Base-by-base conservation (phyloP, 2,113 vertebrate species). In the Phaethornis superciliosus region DNA sequence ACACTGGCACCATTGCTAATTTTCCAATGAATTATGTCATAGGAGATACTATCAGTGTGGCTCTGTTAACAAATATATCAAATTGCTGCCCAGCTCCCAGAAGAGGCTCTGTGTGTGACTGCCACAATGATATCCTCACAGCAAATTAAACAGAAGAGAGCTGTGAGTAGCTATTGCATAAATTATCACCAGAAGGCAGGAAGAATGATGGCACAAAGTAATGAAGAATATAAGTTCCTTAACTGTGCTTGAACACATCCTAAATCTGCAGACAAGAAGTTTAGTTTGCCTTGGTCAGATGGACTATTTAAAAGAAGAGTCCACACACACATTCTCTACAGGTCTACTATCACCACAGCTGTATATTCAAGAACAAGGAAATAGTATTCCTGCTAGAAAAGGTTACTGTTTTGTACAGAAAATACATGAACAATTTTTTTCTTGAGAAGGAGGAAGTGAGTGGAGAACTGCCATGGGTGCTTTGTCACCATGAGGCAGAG, bases 161-260 rank as follows among this genome's bases (percentile, higher is more conserved):
- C 67, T 85, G 28, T 1, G 9, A 76, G 65, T 21, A 44, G 62
- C 60, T 55, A 37, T 2, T 82, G 58, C 46, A 77, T 65, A 82
- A 79, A 88, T 90, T 80, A 94, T 70, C 60, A n/a, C 42, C 62
- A n/a, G 20, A 14, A 44, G 76, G 80, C 69, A 85, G 65, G 70
- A 79, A 68, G 90, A 93, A 18, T 4, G 49, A 91, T 69, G 54
- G 75, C 55, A 56, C 49, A 51, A 49, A 75, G 47, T 83, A 28
- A 12, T 4, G 58, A 77, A 72, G 79, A 72, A 87, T 89, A 91
- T 49, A 65, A 80, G 35, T 26, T 63, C 74, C 42, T 87, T 71
- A 89, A 91, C 42, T 56, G 42, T 46, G 47, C 74, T 42, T 71
- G 60, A 75, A 17, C 62, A 27, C 40, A 75, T 92, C 56, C 70